Evolutionary conservation across 2,888 invertebrate genomes (phyloP), one percentile per base, ranked within the genome.

Genomic region (Temnothorax rugatulus): DNA sequence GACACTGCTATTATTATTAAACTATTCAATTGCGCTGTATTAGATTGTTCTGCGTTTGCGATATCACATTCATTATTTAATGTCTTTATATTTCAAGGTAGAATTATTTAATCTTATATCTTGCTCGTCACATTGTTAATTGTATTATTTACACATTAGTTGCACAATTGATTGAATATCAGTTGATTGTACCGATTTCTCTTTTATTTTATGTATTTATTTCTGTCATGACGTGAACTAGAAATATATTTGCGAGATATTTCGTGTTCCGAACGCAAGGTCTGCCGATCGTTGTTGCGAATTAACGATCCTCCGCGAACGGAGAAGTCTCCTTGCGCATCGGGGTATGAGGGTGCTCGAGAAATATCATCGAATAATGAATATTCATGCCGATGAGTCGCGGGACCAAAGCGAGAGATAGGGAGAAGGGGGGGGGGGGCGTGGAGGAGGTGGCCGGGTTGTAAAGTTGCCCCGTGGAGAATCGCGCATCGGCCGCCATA

Each of bases 331-430:
- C 79, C 83, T 88, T 88, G 88, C 68, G 82, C 74, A 68, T 84
- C 81, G 88, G 86, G 85, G 89, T 69, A 84, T 88, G 86, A 87
- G 77, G 82, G 88, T 88, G 90, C 87, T 89, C 82, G 93, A 93
- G 94, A 94, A 94, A 94, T 94, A 94, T 94, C 94, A 94, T 94
- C 94, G 94, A 94, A 94, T 94, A 93, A 94, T 94, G 94, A 94
- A 94, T 94, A 94, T 94, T 94, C 94, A 94, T 94, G 94, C 91
- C 92, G 94, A 94, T 94, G 94, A 94, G 94, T 94, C 93, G 94
- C 92, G 93, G 93, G 93, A 92, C 91, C 92, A 91, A 89, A 90
- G 91, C 89, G 91, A 91, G 92, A 92, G 93, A 92, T 92, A 91
- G 92, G 92, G 92, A 92, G 92, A 86, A 91, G 87, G 77, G 89